Conservation (phyloP, 2,888 invertebrate genomes). For the Hipparchia sbordonii region DNA sequence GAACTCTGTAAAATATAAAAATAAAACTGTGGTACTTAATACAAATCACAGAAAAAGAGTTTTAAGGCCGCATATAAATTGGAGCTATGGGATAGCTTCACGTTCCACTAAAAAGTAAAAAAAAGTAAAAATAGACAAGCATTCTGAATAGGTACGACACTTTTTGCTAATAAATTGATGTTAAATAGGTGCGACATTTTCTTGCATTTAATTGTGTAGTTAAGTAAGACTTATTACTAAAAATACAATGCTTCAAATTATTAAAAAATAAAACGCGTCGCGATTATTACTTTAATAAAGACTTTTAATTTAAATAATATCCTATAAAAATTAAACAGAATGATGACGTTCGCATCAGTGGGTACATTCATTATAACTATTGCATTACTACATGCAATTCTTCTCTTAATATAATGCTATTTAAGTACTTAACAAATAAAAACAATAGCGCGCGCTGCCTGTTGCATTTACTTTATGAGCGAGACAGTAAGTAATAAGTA, state of each 20-base stretch:
- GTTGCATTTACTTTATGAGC: no score
- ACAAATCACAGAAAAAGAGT: slow-evolving; percentile 4
- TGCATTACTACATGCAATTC: neutral
- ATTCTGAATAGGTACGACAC: neutral
- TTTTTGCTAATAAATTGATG: neutral
- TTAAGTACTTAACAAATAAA: neutral
- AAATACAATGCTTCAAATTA: no score
- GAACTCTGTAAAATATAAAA: neutral
- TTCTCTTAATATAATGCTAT: neutral
- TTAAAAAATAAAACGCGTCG: no score
- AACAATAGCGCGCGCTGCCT: no score
- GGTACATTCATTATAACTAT: no score
- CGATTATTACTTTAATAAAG: no score
- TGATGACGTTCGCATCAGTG: no score
- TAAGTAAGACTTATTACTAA: neutral
- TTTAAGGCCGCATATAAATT: neutral
- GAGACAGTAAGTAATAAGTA: no score
- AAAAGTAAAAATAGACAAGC: no score
- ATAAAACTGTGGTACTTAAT: neutral
- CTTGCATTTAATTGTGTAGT: neutral
- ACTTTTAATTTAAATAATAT: no score
- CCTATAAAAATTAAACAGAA: no score
- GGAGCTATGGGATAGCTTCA: neutral
- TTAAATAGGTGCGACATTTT: neutral
- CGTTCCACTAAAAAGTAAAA: neutral